Evolutionary conservation across 2,797 vertebrate genomes (phyloP).

Genomic region (Pelodytes ibericus): DNA sequence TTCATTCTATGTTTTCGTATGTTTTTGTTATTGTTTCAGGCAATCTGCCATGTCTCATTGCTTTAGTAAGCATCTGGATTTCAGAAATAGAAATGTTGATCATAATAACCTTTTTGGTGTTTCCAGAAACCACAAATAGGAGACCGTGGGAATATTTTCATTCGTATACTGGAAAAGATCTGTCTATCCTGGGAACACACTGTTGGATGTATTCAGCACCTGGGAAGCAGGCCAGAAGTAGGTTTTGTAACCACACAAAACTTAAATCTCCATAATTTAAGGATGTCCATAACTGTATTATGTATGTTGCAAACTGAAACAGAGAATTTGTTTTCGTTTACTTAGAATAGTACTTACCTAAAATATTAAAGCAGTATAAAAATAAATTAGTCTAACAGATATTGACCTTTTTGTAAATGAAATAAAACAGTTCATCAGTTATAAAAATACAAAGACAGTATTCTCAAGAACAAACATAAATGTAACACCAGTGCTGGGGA

Average conservation of each 20-base stretch:
- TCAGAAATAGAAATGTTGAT: constrained; percentile 45
- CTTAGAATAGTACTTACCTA: constrained; percentile 14
- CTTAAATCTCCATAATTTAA: constrained; percentile 23
- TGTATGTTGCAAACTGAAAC: constrained; percentile 16
- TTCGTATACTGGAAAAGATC: constrained; percentile 42
- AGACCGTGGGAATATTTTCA: constrained; percentile 54
- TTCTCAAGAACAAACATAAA: constrained; percentile 8
- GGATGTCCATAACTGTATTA: constrained; percentile 19
- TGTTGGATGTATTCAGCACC: constrained; percentile 37
- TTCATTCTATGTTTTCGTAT: constrained; percentile 13
- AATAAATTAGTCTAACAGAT: background rate
- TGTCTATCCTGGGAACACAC: constrained; percentile 46
- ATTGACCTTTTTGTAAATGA: constrained; percentile 16
- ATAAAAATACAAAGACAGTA: constrained; percentile 5
- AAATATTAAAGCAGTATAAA: background rate
- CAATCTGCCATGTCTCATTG: constrained; percentile 29
- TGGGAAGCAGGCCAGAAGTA: constrained; percentile 46
- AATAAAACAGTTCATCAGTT: constrained; percentile 29
- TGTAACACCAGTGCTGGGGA: background rate
- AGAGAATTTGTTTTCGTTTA: constrained; percentile 32
- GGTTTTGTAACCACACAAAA: constrained; percentile 46
- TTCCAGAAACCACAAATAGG: constrained; percentile 52
- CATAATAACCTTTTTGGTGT: constrained; percentile 43
- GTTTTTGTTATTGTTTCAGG: constrained; percentile 37
- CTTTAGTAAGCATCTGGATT: constrained; percentile 36